Conservation (phyloP, 2,113 vertebrate genomes). For the Myotis lucifugus region DNA sequence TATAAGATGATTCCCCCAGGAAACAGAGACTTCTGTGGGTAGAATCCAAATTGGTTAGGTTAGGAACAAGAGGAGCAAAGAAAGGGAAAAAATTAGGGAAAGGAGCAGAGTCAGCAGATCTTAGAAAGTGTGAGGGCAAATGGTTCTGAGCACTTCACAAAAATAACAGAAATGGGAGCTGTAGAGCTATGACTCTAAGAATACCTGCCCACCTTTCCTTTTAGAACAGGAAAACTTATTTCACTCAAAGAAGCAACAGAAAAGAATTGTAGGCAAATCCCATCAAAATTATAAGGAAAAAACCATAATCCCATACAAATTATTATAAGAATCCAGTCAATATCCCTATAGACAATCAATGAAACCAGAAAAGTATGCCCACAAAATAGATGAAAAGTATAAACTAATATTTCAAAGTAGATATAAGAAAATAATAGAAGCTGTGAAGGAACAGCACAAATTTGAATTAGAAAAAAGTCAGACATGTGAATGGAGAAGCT, state of each 20-base stretch:
- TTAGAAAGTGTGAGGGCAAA: neutral
- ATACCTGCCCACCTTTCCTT: neutral
- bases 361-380: neutral
- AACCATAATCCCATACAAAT: neutral
- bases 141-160: neutral
- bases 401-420: neutral
- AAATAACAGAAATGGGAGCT: neutral
- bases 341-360: neutral
- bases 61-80: neutral
- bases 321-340: neutral
- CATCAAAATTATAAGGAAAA: neutral
- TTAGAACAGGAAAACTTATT: neutral
- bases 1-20: neutral
- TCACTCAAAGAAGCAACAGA: constrained; percentile 1
- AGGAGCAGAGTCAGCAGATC: neutral
- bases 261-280: neutral
- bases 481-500: neutral
- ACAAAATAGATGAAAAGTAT: neutral
- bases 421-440: neutral
- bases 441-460: neutral
- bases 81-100: neutral
- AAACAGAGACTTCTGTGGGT: neutral
- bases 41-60: constrained; percentile 1
- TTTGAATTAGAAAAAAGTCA: neutral
- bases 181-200: neutral